Base-by-base conservation (phyloP, 2,797 vertebrate genomes). In the Enteromius afrohamiltoni region DNA sequence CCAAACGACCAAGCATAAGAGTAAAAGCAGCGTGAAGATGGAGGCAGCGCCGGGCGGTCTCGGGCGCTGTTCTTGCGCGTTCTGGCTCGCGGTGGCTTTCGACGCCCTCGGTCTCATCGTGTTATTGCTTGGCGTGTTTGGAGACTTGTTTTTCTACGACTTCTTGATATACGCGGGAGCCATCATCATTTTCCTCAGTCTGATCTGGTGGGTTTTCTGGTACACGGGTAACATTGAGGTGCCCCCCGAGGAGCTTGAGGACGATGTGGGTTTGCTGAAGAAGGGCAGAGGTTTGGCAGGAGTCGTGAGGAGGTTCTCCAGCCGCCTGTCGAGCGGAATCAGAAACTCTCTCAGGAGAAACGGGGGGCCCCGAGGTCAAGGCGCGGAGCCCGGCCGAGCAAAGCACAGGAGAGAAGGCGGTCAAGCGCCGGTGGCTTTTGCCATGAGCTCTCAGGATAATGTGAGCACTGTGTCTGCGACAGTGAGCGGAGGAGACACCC, bases 141-240 rank as follows among this genome's bases (percentile, higher is more conserved):
- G 87, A 0, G 89, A 94, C 87, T 88, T 96, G 0, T 93, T 93
- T 45, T 97, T 96, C 91, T 95, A 95, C 31, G 97, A 98, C 92
- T 89, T 98, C 89, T 94, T 98, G 37, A 96, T 99, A 86, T 98
- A 97, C 88, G 94, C 95, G 40, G 97, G 97, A 29, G 94, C 96
- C 88, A 96, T 97, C 88, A 89, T 96, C 87, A 95, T 98, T 89
- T 97, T 98, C 92, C 89, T 97, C 84, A 97, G 97, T 89, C 95
- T 98, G 62, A 90, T 98, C 76, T 98, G 97, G 96, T 98, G 97
- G 97, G 93, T 98, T 62, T 97, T 97, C 92, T 98, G 98, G 98
- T 97, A 96, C 93, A 95, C 95, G 0, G 96, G 97, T 45, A 99
- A 98, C 93, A 93, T 98, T 87, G 96, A 97, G 83, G 94, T 97